Conservation (phyloP, 2,113 vertebrate genomes). For the Chitala chitala region DNA sequence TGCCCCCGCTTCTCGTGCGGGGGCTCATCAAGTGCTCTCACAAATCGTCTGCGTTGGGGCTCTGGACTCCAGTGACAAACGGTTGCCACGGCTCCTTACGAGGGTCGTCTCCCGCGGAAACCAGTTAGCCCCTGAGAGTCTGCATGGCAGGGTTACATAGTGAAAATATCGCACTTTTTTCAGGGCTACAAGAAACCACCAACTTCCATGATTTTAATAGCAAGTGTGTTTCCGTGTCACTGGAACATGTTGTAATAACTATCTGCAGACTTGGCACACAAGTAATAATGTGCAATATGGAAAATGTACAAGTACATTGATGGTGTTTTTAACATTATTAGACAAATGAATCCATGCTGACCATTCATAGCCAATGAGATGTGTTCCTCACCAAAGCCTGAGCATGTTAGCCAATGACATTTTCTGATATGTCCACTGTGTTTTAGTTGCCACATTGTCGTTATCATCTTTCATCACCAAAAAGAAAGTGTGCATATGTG, state of each 20-base stretch:
- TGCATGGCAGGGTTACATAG: slow-evolving; percentile 29
- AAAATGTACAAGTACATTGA: background rate
- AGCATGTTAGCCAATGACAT: background rate
- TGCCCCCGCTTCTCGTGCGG: slow-evolving; percentile 15
- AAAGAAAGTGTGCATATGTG: too few relatives aligned
- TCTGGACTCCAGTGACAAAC: slow-evolving; percentile 23
- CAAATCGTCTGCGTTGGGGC: slow-evolving; percentile 45
- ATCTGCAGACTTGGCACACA: background rate
- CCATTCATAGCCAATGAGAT: background rate
- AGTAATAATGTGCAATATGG: background rate
- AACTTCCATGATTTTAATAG: background rate
- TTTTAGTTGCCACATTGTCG: too few relatives aligned
- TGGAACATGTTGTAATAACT: background rate
- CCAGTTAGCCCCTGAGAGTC: slow-evolving; percentile 40
- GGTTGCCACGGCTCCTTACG: slow-evolving; percentile 49
- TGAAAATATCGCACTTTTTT: slow-evolving; percentile 35
- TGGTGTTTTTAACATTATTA: background rate
- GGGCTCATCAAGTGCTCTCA: slow-evolving; percentile 34
- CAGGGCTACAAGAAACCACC: slow-evolving; percentile 15
- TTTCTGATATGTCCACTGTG: too few relatives aligned
- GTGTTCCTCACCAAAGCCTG: background rate
- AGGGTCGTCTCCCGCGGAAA: slow-evolving; percentile 53
- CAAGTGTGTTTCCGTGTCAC: background rate
- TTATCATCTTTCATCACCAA: too few relatives aligned
- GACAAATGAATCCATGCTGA: background rate